phyloP scores from a whole-genome alignment of 1,140 invertebrate genomes.

The Aleiodes sp. region DNA sequence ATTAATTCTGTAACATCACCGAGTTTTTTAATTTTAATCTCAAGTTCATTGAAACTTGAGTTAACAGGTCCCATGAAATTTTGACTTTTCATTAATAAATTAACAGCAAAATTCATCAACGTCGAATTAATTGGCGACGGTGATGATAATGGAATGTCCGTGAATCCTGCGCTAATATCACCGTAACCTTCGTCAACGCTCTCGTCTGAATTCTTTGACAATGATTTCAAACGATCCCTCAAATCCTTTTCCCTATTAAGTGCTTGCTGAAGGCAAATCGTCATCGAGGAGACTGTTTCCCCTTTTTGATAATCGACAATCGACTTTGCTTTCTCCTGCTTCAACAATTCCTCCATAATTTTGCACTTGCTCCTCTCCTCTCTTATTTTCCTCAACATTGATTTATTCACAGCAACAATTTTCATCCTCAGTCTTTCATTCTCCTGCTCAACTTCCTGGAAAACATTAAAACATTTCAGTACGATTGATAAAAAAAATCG shows the following conservation, averaged over 20 bases:
- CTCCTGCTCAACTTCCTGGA: conserved; percentile 46
- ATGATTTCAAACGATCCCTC: conserved; percentile 43
- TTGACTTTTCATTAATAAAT: conserved; percentile 48
- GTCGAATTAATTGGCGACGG: conserved; percentile 48
- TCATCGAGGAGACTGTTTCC: conserved; percentile 40
- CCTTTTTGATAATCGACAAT: conserved; percentile 40
- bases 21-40: conserved; percentile 45
- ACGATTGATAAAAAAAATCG: no score
- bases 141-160: conserved; percentile 45
- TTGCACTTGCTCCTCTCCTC: conserved; percentile 44
- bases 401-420: conserved; percentile 43
- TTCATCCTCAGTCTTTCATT: conserved; percentile 49
- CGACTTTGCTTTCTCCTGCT: conserved; percentile 31
- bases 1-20: not conserved
- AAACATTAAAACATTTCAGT: no score
- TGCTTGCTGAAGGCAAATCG: conserved; percentile 42
- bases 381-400: conserved; percentile 45
- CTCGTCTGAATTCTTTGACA: conserved; percentile 45
- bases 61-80: conserved; percentile 52
- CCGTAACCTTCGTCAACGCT: conserved; percentile 57
- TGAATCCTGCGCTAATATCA: conserved; percentile 40
- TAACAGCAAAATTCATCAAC: conserved; percentile 49
- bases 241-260: conserved; percentile 48
- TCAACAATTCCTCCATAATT: conserved; percentile 41
- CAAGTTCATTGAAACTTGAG: conserved; percentile 48